Evolutionary conservation across 2,888 invertebrate genomes (phyloP).

Genomic region (Drosophila mulleri): DNA sequence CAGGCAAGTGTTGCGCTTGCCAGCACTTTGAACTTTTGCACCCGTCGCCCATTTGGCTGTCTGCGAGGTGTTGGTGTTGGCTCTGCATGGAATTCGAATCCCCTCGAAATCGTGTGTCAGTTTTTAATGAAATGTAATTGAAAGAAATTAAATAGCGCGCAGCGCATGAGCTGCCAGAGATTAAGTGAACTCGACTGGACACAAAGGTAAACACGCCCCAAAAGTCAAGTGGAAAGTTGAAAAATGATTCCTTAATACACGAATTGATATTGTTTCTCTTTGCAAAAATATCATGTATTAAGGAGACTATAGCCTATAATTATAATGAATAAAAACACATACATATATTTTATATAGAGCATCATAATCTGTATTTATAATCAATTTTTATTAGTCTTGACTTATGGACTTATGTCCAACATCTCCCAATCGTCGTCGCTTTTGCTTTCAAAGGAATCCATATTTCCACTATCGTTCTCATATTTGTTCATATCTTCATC

Average conservation of each 20-base stretch:
- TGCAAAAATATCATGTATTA: background rate
- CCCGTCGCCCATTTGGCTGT: constrained; percentile 19
- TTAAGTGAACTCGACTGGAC: constrained; percentile 36
- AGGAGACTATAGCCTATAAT: no score
- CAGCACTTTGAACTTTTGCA: constrained; percentile 62
- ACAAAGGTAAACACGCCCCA: background rate
- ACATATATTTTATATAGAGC: background rate
- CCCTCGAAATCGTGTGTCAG: constrained; percentile 60
- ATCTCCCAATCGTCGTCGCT: background rate
- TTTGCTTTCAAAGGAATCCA: background rate
- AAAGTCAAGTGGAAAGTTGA: constrained; percentile 9
- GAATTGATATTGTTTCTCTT: background rate
- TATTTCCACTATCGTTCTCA: background rate
- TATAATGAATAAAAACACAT: no score
- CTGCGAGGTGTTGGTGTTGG: constrained; percentile 12
- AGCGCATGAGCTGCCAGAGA: constrained; percentile 16
- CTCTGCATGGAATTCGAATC: constrained; percentile 4
- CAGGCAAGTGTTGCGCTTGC: constrained; percentile 38
- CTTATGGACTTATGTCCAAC: background rate
- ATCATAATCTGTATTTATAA: background rate
- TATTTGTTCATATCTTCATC: background rate
- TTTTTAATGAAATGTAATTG: constrained; percentile 73
- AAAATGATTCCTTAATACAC: background rate
- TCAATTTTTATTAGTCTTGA: background rate
- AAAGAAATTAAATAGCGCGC: constrained; percentile 62